Evolutionary conservation across 2,888 invertebrate genomes (phyloP).

Genomic region (Papilio protenor): DNA sequence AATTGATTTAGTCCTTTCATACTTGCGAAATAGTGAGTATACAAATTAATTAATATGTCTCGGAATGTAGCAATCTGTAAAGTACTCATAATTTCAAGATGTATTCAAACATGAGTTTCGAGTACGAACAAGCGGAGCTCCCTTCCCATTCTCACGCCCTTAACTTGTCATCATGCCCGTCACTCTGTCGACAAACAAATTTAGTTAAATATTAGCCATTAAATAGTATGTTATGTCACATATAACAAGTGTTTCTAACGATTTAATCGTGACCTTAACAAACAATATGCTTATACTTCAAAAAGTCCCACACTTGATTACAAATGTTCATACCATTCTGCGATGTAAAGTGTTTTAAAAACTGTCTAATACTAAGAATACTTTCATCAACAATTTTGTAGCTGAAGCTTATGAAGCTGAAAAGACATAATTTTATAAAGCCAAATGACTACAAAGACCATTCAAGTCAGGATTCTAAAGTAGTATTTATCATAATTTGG

Average conservation of each 20-base stretch:
- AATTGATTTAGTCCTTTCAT: too few relatives aligned
- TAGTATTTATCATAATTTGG: neutral
- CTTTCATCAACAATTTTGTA: neutral
- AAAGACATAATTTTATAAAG: neutral
- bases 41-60: neutral
- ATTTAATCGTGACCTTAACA: conserved; percentile 46
- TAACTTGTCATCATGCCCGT: conserved; percentile 35
- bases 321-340: neutral
- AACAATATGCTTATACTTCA: neutral
- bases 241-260: conserved; percentile 40
- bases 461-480: neutral
- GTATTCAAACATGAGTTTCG: conserved; percentile 17
- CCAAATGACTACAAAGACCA: neutral
- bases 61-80: neutral
- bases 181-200: conserved; percentile 33
- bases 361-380: neutral
- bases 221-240: neutral
- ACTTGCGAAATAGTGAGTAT: neutral
- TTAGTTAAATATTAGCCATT: conserved; percentile 33
- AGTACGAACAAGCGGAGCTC: neutral
- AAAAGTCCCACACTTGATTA: neutral
- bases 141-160: conserved; percentile 37
- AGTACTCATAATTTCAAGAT: neutral
- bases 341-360: neutral
- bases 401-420: neutral